These are phyloP conservation scores for Xiphophorus couchianus DNA, from an alignment of 2,113 vertebrate genomes.

Conservation along the genomic window DNA sequence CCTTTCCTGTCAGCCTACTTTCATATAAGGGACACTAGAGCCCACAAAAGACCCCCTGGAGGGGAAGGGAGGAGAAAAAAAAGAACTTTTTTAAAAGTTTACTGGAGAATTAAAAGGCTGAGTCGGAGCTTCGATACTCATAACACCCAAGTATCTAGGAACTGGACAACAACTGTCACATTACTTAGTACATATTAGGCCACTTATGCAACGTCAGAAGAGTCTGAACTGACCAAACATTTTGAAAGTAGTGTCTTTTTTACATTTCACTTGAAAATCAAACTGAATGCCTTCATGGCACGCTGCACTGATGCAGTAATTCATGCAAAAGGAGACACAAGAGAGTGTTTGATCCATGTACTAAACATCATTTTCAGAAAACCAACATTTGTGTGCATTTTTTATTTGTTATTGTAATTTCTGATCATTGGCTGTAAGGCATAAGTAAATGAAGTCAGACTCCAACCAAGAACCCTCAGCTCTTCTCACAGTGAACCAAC, in stretches of 20 bases:
- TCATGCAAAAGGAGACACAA: neutral
- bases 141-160: neutral
- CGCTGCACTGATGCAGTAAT: neutral
- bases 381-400: too few relatives aligned
- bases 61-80: too few relatives aligned
- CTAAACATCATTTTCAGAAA: too few relatives aligned
- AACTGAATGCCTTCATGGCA: neutral
- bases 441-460: neutral
- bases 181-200: neutral
- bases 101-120: neutral
- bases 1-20: too few relatives aligned
- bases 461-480: constrained; percentile 33
- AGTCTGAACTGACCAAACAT: neutral
- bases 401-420: too few relatives aligned
- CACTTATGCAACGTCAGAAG: neutral
- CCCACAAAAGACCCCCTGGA: too few relatives aligned
- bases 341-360: neutral
- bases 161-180: neutral
- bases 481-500: constrained; percentile 33
- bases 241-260: neutral
- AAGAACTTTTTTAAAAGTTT: neutral
- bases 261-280: neutral
- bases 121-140: neutral
- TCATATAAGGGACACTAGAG: too few relatives aligned
- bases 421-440: too few relatives aligned